Base-by-base conservation (phyloP, 2,888 invertebrate genomes). In the Desoria tigrina region DNA sequence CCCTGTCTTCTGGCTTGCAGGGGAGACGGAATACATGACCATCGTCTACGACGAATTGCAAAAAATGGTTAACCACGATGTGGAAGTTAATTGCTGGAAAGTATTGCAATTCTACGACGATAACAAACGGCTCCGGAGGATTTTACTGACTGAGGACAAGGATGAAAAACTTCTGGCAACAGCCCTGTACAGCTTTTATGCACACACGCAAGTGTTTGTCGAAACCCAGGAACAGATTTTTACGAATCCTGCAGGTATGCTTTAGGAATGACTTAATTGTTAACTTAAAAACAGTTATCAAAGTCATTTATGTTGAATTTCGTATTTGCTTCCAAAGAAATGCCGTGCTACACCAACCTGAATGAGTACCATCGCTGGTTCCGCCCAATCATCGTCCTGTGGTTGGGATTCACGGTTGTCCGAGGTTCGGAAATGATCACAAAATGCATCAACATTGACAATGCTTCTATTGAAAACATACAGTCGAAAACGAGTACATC, bases 61-160 rank as follows among this genome's bases (percentile, higher is more conserved):
- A 39, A 76, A 76, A 57, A 70, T 74, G 71, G 65, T 74, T 18
- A 65, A 74, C 60, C 71, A 74, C 26, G 76, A 76, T 55, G 70
- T 76, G 42, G 74, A 74, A 62, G 39, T 63, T 2, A 39, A 69
- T 21, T 73, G 74, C 28, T 72, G 66, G 64, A 27, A 51, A 21
- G 50, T 73, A 42, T 60, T 73, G 14, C 26, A 63, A n/a, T 49
- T 42, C 18, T 70, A 61, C 23, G 57, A 65, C 45, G 68, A 69
- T 23, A 66, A 68, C 58, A 51, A 59, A 16, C 64, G 63, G 27
- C 42, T 74, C 2, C 50, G 73, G 27, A 45, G 49, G 39, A 71
- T 71, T 3, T 65, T 76, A 0, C 4, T 51, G 14, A 59, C 61
- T n/a, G 59, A 63, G 11, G 65, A 61, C 24, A 64, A 68, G 14